Evolutionary conservation across 2,113 vertebrate genomes (phyloP).

Genomic region (Cercocebus atys): DNA sequence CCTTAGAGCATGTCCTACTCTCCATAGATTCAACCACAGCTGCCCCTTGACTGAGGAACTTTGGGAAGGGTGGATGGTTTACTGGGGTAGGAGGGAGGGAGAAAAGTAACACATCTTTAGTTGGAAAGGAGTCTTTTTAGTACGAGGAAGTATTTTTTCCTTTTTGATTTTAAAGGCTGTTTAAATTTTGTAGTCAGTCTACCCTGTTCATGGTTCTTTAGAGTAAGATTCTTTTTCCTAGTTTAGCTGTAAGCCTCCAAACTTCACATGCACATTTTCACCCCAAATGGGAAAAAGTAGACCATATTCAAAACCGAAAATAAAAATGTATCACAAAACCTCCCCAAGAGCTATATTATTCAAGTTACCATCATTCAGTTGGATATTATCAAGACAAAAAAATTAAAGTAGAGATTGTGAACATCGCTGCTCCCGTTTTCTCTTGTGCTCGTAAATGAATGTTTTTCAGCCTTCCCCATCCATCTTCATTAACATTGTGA

Average conservation of each 20-base stretch:
- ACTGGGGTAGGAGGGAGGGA: background rate
- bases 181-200: conserved; percentile 14
- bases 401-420: conserved; percentile 61
- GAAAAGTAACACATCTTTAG: background rate
- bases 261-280: conserved; percentile 58
- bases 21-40: background rate
- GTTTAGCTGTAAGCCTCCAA: conserved; percentile 53
- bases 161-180: conserved; percentile 37
- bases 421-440: conserved; percentile 56
- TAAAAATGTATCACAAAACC: conserved; percentile 77
- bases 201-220: background rate
- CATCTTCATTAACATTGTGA: conserved; percentile 85
- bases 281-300: conserved; percentile 29
- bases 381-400: conserved; percentile 78
- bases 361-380: conserved; percentile 74
- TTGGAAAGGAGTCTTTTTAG: background rate
- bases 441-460: conserved; percentile 76
- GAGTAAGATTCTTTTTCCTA: conserved; percentile 18
- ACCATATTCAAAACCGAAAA: conserved; percentile 67
- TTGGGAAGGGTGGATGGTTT: background rate
- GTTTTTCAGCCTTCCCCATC: conserved; percentile 81
- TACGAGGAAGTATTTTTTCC: background rate
- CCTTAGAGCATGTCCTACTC: background rate
- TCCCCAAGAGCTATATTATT: conserved; percentile 78
- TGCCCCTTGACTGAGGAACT: background rate